Evolutionary conservation across 2,797 vertebrate genomes (phyloP), one percentile per base, ranked within the genome.

Genomic region (Decapterus maruadsi): DNA sequence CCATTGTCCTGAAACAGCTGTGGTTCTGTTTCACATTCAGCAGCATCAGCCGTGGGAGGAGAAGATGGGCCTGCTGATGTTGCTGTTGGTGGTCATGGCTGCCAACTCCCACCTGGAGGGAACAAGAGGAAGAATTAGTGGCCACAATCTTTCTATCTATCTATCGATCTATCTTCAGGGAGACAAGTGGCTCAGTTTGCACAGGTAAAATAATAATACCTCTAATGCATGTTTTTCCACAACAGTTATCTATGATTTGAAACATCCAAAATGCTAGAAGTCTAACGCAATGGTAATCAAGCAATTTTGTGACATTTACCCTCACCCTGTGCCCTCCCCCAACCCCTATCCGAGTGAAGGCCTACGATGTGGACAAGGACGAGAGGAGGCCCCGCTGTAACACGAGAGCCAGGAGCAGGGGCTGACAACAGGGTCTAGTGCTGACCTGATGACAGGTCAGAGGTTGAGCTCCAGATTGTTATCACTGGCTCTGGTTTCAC

Each of bases 61-160:
- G 91, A 98, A 96, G 64, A 99, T 98, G 75, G 98, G 98, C 20
- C 98, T 96, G 91, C 98, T 99, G 94, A 99, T 99, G 95, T 96
- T 99, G 94, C 98, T 99, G 95, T 99, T 99, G 38, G 98, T 99
- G 17, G 98, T 99, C 98, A 99, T 99, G 85, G 98, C 98, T 0
- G 97, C 95, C 90, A 99, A 95, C 89, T 99, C 98, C 98, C 98
- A 99, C 95, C 98, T 98, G 87, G 43, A 91, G 65, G 16, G 63
- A 48, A 74, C 20, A 65, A 83, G 8, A 61, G 31, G 50, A 34
- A 87, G 14, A 82, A 29, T 66, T 31, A 78, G 42, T 45, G 29
- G 29, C 2, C 56, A 22, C 38, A 12, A 59, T 54, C 22, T 31
- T 42, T n/a, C n/a, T n/a, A n/a, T n/a, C n/a, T n/a, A n/a, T n/a